Conservation (phyloP, 2,113 vertebrate species). For the Pungitius pungitius region DNA sequence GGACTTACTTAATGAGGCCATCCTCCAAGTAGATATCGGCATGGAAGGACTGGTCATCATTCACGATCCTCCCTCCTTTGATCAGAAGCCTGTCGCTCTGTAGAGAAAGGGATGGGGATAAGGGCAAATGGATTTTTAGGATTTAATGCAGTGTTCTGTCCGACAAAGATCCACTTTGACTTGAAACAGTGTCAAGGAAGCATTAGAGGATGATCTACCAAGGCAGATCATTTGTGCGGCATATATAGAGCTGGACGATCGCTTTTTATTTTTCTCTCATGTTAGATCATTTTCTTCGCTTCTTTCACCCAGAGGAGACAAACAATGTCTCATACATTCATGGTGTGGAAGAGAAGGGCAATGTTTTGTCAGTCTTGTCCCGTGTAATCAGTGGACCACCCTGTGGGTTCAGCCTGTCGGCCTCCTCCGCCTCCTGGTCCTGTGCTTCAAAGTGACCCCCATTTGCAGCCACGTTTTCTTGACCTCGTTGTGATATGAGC, state of each 20-base stretch:
- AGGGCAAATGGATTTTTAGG: slow-evolving; percentile 6
- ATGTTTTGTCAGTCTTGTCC: slow-evolving; percentile 19
- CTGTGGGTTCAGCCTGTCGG: neutral
- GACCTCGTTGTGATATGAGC: neutral
- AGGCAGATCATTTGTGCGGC: neutral
- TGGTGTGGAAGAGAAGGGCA: neutral
- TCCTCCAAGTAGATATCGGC: slow-evolving; percentile 98
- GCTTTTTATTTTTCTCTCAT: slow-evolving; percentile 8
- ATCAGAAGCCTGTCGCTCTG: slow-evolving; percentile 96
- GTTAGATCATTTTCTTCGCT: slow-evolving; percentile 6
- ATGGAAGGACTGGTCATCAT: slow-evolving; percentile 96
- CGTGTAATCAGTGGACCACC: slow-evolving; percentile 17
- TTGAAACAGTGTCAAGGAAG: slow-evolving; percentile 5
- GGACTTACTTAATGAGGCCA: slow-evolving; percentile 95
- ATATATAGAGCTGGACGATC: slow-evolving; percentile 15
- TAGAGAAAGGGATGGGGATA: slow-evolving; percentile 17
- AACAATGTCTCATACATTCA: slow-evolving; percentile 45
- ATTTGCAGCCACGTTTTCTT: neutral
- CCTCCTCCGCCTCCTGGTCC: too few species aligned
- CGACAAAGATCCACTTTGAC: slow-evolving; percentile 8
- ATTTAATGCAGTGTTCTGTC: neutral
- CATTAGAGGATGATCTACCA: neutral
- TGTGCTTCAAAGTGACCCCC: neutral
- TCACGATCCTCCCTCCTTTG: slow-evolving; percentile 97
- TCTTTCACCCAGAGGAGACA: slow-evolving; percentile 23